Conservation (phyloP, 92 coral and sea anemone species). For the Zoanthus sansibaricus region DNA sequence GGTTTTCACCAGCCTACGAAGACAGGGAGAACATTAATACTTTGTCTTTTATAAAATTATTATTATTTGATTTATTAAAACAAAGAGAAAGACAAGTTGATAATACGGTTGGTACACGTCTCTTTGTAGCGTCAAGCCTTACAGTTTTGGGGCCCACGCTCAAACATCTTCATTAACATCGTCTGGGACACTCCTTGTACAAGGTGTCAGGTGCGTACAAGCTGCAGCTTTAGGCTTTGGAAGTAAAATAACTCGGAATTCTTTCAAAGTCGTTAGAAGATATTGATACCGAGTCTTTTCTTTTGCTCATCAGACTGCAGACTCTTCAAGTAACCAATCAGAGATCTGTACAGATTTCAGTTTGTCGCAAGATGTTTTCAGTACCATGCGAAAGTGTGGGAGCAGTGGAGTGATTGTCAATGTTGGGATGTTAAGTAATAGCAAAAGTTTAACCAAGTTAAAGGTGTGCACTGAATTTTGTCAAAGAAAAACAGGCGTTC, state of each 20-base stretch:
- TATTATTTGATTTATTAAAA: too few relatives aligned
- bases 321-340: not conserved
- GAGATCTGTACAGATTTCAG: conserved; percentile 11
- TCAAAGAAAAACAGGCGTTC: not conserved
- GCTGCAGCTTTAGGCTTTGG: not conserved
- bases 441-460: conserved; percentile 2
- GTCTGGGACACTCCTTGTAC: conserved; percentile 27
- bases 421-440: conserved; percentile 3
- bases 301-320: not conserved
- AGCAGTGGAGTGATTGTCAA: conserved; percentile 28
- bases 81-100: not conserved
- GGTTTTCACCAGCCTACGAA: too few relatives aligned
- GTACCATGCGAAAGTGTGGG: not conserved
- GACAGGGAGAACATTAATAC: too few relatives aligned
- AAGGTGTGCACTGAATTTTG: not conserved
- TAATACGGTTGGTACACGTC: not conserved
- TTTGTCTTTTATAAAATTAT: too few relatives aligned
- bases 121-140: conserved; percentile 16
- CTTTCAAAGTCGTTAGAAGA: not conserved
- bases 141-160: not conserved
- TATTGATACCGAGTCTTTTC: too few relatives aligned
- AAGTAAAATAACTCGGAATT: not conserved
- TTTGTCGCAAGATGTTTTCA: conserved; percentile 22
- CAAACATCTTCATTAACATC: conserved; percentile 27
- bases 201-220: conserved; percentile 2